Base-by-base conservation (phyloP, 2,797 vertebrate species). In the Atherinosoma microstoma region DNA sequence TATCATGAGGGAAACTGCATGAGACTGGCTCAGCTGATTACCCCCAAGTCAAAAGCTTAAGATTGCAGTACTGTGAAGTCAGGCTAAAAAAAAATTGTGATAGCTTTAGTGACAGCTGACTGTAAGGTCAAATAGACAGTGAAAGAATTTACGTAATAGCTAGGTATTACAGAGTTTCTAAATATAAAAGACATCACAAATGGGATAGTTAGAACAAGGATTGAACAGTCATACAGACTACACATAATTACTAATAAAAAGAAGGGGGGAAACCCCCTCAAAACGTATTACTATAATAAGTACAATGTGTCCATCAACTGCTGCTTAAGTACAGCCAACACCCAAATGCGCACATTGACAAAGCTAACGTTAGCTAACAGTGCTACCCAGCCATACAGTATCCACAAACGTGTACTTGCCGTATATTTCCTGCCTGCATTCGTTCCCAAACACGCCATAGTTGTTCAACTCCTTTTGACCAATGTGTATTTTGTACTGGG, bases 401-500 rank as follows among this genome's bases (percentile, higher is more conserved):
- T 11, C 57, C 6, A 42, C 63, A 13, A 49, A 35, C 1, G 3
- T 7, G 15, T 0, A 76, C 86, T 90, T 67, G 95, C 95, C 94
- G 64, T 95, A 94, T 47, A 95, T 83, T 83, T 95, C 92, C 45
- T 94, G 92, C 24, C 79, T 84, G 76, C 94, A 93, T 58, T 91
- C 90, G 72, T 86, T 90, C 0, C 94, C 94, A 67, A 94, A 93
- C 2, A 95, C 94, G 10, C 94, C 90, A 11, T 82, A 87, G 1
- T 90, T 90, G 29, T 47, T 94, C 32, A 96, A 12, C 64, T 96
- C 93, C 29, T 89, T 91, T 54, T 92, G 91, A 0, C 95, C 89
- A 0, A 96, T 82, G 4, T 94, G 95, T 18, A 95, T 91, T 82
- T 96, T 96, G 67, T 94, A 95, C 30, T 96, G 95, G 0, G 94